These are phyloP conservation scores for Petrocephalus schoutedeni DNA, from an alignment of 2,797 vertebrate species.

Conservation along the genomic window DNA sequence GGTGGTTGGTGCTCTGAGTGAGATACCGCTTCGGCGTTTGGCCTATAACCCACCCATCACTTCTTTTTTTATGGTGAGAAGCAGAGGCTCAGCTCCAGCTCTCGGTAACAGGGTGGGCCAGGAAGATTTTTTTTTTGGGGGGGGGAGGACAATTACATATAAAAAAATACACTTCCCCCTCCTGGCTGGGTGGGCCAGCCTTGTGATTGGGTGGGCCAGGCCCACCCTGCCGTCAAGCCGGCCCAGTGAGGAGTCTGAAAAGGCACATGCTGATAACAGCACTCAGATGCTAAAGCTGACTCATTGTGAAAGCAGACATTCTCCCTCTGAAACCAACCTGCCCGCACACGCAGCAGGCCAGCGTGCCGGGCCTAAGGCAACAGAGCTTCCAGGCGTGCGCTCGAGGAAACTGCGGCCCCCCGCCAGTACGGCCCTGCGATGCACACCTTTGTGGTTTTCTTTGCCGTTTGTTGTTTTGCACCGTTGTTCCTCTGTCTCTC, in stretches of 20 bases:
- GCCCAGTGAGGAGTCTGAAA: background rate
- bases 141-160: too few relatives aligned
- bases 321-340: background rate
- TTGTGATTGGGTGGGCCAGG: too few relatives aligned
- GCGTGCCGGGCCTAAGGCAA: background rate
- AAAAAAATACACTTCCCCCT: too few relatives aligned
- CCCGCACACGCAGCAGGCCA: background rate
- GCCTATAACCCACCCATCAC: conserved; percentile 29
- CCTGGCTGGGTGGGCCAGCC: too few relatives aligned
- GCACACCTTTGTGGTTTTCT: background rate
- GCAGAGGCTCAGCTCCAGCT: too few relatives aligned
- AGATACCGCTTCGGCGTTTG: background rate
- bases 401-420: background rate
- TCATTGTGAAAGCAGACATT: conserved; percentile 17
- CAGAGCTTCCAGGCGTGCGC: background rate
- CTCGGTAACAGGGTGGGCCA: too few relatives aligned
- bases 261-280: background rate
- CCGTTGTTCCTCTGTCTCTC: background rate
- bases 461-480: background rate
- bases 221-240: too few relatives aligned
- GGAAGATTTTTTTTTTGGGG: too few relatives aligned
- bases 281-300: background rate
- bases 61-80: conserved; percentile 32
- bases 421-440: background rate
- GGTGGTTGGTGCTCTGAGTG: background rate